Evolutionary conservation across 2,113 vertebrate species (phyloP).

Genomic region (Danionella cerebrum): DNA sequence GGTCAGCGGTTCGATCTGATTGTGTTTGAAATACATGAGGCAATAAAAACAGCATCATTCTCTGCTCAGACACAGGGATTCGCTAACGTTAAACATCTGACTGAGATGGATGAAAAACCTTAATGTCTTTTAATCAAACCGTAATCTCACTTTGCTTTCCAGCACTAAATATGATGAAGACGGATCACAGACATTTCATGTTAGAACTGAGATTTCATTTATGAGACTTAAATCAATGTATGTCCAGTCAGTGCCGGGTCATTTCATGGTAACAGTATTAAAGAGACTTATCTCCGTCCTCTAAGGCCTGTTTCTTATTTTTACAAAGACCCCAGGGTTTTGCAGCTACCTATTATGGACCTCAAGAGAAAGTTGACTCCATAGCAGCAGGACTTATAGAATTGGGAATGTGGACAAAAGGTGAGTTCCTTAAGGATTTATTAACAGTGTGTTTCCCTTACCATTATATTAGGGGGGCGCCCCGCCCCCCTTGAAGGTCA

Average conservation of each 20-base stretch:
- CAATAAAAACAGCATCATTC: not conserved
- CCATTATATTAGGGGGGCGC: no score
- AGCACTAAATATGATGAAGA: not conserved
- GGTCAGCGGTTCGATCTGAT: not conserved
- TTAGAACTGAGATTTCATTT: not conserved
- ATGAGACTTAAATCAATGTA: constrained; percentile 15
- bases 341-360: no score
- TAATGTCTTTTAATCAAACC: not conserved
- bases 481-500: no score
- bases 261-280: constrained; percentile 27
- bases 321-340: constrained; percentile 14
- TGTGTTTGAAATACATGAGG: not conserved
- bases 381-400: no score
- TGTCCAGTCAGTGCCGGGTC: constrained; percentile 19
- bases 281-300: constrained; percentile 9
- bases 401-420: no score
- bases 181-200: no score
- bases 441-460: no score
- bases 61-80: no score
- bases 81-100: not conserved
- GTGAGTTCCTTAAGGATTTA: no score
- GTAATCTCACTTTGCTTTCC: not conserved
- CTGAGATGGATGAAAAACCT: not conserved
- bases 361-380: no score
- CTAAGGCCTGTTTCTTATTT: constrained; percentile 23